Base-by-base conservation (phyloP, 2,888 invertebrate genomes). In the Molorchus minor region DNA sequence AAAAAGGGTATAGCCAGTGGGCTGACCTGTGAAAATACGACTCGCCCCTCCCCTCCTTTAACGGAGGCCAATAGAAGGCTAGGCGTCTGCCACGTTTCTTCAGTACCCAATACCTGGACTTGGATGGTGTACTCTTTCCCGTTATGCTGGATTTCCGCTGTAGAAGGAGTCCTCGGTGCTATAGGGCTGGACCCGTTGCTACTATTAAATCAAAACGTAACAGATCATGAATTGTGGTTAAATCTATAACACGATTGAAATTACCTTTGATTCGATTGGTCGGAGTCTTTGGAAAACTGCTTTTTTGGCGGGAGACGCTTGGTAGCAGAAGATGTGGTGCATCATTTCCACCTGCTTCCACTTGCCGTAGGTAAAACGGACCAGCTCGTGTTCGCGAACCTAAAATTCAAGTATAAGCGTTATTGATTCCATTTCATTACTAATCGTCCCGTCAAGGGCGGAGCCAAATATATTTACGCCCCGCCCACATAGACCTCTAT, bases 31-130 rank as follows among this genome's bases (percentile, higher is more conserved):
- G 93, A 93, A 75, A 94, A 93, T 38, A 94, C 87, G 3, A 91
- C 91, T 66, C 87, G 85, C 12, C 93, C 93, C 12, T 84, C 86
- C 45, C 86, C 87, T 20, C 84, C 85, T 17, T 85, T 82, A 35
- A 84, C 82, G 0, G 85, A 84, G 1, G 93, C 93, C 69, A 92
- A 83, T 56, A 93, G 81, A 54, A 93, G 82, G 61, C 92, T 92
- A 0, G 93, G 93, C 0, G 93, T 93, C 55, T 93, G 90, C 93
- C 93, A 93, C 0, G 92, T 93, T 77, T 93, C 93, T 73, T 93
- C 93, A 0, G 89, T 89, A 0, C 92, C 93, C 57, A 93, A 80
- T 20, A 93, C 88, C 74, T 90, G 87, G 4, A 93, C 90, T 70
- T 90, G 87, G 62, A 93, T 80, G 67, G 87, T 87, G 75, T 92